Base-by-base conservation (phyloP, 2,797 vertebrate genomes). In the Cossypha heuglini region DNA sequence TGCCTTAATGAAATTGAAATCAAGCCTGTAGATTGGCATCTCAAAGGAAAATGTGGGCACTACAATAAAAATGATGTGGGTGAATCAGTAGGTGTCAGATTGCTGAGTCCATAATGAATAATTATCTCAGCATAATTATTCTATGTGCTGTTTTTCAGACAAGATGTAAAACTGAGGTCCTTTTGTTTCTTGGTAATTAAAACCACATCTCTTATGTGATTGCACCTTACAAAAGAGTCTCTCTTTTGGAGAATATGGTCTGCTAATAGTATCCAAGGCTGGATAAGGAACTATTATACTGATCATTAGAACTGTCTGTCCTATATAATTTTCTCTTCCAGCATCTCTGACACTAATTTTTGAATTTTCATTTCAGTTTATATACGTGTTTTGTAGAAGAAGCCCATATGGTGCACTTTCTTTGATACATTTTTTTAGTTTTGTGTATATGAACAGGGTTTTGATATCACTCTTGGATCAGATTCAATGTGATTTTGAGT, bases 51-150 rank as follows among this genome's bases (percentile, higher is more conserved):
- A 85, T 91, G 81, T 94, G 89, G 87, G 84, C 89, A 97, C 61
- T 77, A 67, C 86, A 92, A 91, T 78, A 89, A 87, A 91, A 93
- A 92, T 91, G 24, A 90, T 79, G 89, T 94, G 91, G 89, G 89
- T 91, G 94, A 91, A 89, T 82, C 84, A 82, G 84, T 96, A 89
- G 84, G 90, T 95, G 91, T 96, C 85, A 96, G 79, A 95, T 93
- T 80, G 40, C 72, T 83, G 90, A 90, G 90, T 84, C 95, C 93
- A 88, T 91, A 90, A 94, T 88, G 93, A 94, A 94, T 90, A 96
- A 95, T 75, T 94, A 93, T 91, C 75, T 93, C 57, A 68, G 45
- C 28, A 91, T 91, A 94, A 94, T 94, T 93, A 55, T 80, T 90
- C 48, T 66, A 64, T 83, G 40, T 62, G 68, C 54, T 88, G 68